These are phyloP conservation scores for Romanogobio albipinnatus DNA, from an alignment of 2,113 vertebrate genomes.

Conservation along the genomic window DNA sequence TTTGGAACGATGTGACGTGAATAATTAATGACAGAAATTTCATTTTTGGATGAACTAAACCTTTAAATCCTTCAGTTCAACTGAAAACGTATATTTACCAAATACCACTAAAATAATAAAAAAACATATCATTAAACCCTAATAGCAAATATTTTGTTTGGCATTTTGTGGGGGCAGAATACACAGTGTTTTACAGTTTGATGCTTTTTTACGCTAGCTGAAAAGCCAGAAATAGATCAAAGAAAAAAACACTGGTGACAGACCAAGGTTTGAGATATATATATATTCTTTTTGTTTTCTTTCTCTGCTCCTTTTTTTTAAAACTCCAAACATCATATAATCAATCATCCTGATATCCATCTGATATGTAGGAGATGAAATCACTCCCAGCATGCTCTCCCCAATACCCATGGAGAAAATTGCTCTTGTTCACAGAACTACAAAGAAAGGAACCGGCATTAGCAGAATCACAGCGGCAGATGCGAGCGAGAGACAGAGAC, in stretches of 20 bases:
- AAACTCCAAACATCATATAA: slow-evolving; percentile 38
- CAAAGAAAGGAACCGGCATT: slow-evolving; percentile 18
- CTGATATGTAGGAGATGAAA: slow-evolving; percentile 60
- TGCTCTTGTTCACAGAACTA: slow-evolving; percentile 49
- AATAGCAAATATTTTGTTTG: too few relatives aligned
- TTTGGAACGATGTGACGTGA: too few relatives aligned
- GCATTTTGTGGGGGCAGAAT: too few relatives aligned
- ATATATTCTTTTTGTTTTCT: background rate
- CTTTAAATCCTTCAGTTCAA: too few relatives aligned
- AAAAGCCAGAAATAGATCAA: background rate
- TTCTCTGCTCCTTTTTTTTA: background rate
- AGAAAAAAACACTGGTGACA: background rate
- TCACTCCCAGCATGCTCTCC: slow-evolving; percentile 49
- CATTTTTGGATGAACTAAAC: too few relatives aligned
- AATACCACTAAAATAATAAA: too few relatives aligned
- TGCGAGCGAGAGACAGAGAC: slow-evolving; percentile 30
- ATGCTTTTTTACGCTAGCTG: too few relatives aligned
- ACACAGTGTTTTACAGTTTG: too few relatives aligned
- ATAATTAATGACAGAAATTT: too few relatives aligned
- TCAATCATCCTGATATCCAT: slow-evolving; percentile 60
- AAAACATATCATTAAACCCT: too few relatives aligned
- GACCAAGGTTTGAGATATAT: background rate
- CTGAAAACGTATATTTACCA: too few relatives aligned
- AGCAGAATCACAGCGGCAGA: slow-evolving; percentile 31
- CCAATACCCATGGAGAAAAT: slow-evolving; percentile 57